Evolutionary conservation across 2,888 invertebrate species (phyloP).

Genomic region (Chrysomela aeneicollis): DNA sequence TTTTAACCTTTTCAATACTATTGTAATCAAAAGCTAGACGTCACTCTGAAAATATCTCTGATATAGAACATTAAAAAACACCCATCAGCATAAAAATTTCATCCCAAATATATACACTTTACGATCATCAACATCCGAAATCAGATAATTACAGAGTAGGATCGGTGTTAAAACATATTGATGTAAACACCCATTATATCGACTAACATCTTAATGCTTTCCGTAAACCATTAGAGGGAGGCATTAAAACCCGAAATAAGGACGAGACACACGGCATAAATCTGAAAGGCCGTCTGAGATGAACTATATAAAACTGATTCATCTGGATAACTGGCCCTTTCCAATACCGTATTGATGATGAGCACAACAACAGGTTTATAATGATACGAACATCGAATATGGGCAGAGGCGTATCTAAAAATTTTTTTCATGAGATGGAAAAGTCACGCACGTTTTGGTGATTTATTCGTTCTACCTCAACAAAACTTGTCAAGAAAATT

Average conservation of each 20-base stretch:
- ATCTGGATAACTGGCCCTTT: slow-evolving; percentile 28
- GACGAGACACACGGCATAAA: slow-evolving; percentile 12
- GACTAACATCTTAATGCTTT: slow-evolving; percentile 29
- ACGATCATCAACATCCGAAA: slow-evolving; percentile 16
- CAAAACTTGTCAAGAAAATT: too few species aligned
- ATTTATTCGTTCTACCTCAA: too few species aligned
- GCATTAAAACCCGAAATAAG: slow-evolving; percentile 15
- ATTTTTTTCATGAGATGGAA: too few species aligned
- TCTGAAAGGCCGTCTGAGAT: slow-evolving; percentile 3
- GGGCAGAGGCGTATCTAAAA: not conserved
- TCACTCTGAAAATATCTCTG: too few species aligned
- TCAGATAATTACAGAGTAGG: slow-evolving; percentile 29
- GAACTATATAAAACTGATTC: slow-evolving; percentile 26
- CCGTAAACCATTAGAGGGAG: slow-evolving; percentile 20
- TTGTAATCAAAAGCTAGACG: too few species aligned
- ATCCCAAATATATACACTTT: not conserved
- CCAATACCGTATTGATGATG: slow-evolving; percentile 15
- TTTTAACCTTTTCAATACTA: too few species aligned
- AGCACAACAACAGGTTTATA: slow-evolving; percentile 24
- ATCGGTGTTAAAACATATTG: slow-evolving; percentile 15
- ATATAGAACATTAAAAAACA: not conserved
- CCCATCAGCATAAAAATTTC: not conserved
- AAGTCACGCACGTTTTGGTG: too few species aligned
- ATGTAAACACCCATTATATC: slow-evolving; percentile 18
- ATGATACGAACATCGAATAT: not conserved